Evolutionary conservation across 2,113 vertebrate genomes (phyloP).

Genomic region (Raja brachyura): DNA sequence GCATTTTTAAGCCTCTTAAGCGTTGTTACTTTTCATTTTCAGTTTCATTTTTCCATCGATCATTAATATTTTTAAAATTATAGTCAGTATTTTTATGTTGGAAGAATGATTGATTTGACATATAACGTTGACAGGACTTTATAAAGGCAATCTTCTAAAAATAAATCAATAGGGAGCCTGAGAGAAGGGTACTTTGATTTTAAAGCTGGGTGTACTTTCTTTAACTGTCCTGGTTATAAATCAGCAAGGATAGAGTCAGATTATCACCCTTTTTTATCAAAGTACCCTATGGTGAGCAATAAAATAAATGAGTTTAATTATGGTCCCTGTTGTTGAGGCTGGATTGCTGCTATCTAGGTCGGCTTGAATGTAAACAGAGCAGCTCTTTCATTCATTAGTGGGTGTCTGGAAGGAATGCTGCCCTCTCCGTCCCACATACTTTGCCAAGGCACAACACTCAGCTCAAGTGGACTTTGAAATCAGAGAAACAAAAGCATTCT

Average conservation of each 20-base stretch:
- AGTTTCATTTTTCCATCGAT: background rate
- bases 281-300: conserved; percentile 47
- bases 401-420: conserved; percentile 47
- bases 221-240: background rate
- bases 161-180: background rate
- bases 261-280: conserved; percentile 53
- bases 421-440: conserved; percentile 21
- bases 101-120: background rate
- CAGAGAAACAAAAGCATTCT: conserved; percentile 43
- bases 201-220: background rate
- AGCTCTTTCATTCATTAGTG: conserved; percentile 51
- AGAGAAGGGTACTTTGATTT: background rate
- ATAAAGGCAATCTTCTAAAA: background rate
- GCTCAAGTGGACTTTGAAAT: conserved; percentile 42
- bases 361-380: conserved; percentile 48
- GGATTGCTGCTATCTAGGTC: conserved; percentile 50
- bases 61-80: background rate
- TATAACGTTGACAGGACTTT: background rate
- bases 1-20: no score
- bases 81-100: background rate
- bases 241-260: conserved; percentile 51
- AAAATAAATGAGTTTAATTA: conserved; percentile 51
- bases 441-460: conserved; percentile 46
- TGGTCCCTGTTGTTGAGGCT: conserved; percentile 49
- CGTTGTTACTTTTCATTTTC: no score